These are phyloP conservation scores for Hyposmocoma kahamanoa DNA, from an alignment of 1,140 invertebrate species.

Conservation along the genomic window DNA sequence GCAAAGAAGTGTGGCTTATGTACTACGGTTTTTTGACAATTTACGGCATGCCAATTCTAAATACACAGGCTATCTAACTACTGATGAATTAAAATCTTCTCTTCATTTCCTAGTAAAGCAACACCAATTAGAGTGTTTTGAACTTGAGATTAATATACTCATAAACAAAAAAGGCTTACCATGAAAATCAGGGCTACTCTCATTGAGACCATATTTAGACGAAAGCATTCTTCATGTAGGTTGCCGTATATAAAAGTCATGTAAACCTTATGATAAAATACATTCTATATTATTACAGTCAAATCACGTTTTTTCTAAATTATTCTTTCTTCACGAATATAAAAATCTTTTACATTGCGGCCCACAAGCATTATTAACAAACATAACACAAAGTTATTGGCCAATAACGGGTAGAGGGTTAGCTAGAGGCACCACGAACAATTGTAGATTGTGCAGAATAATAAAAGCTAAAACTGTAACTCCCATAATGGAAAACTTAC, in stretches of 20 bases:
- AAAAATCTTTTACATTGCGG: background rate
- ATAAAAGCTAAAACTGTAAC: slow-evolving; percentile 4
- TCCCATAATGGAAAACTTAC: slow-evolving; percentile 7
- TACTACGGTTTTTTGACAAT: background rate
- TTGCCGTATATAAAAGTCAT: slow-evolving; percentile 1
- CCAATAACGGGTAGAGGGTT: background rate
- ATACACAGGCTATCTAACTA: background rate
- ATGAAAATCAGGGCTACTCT: background rate
- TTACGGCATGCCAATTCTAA: background rate
- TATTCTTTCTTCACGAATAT: slow-evolving; percentile 5
- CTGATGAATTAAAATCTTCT: background rate
- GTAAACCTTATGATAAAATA: background rate
- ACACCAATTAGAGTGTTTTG: slow-evolving; percentile 2
- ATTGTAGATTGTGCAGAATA: slow-evolving; percentile 3
- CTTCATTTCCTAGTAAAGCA: background rate
- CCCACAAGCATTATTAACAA: slow-evolving; percentile 1
- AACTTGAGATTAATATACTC: background rate
- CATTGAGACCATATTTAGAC: slow-evolving; percentile 3
- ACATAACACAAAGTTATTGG: background rate
- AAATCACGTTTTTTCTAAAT: slow-evolving; percentile 8
- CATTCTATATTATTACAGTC: slow-evolving; percentile 7
- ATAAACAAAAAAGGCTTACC: slow-evolving; percentile 1
- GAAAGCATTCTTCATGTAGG: slow-evolving; percentile 2
- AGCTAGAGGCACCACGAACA: background rate
- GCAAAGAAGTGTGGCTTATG: background rate